Percentiles rank a stretch among this genome's conserved stretches.
Evolutionary conservation across 2,888 invertebrate genomes (phyloP).

Genomic region (Pandemis corylana): DNA sequence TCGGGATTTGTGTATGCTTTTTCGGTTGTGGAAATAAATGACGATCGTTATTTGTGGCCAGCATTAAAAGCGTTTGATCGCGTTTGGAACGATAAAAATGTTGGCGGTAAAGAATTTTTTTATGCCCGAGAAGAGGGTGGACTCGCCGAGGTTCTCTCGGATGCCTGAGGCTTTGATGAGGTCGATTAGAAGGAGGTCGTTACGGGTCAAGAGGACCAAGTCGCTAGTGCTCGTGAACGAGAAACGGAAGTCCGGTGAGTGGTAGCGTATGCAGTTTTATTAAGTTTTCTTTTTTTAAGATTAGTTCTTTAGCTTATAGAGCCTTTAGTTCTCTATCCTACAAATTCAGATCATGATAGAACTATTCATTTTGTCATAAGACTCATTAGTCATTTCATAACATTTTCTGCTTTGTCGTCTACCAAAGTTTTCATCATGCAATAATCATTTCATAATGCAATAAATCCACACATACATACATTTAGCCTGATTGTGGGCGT

Average conservation of each 20-base stretch:
- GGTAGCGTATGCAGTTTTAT: slow-evolving; percentile 70
- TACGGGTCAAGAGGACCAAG: slow-evolving; percentile 90
- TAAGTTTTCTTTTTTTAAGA: slow-evolving; percentile 41
- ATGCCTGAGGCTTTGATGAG: slow-evolving; percentile 91
- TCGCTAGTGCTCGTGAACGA: slow-evolving; percentile 89
- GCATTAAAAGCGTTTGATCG: neutral
- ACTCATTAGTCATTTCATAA: too few species aligned
- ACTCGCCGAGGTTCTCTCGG: slow-evolving; percentile 85
- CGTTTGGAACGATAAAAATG: slow-evolving; percentile 72
- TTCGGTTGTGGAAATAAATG: neutral
- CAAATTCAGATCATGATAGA: too few species aligned
- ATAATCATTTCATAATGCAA: too few species aligned
- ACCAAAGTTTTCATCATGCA: too few species aligned
- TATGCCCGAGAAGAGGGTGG: slow-evolving; percentile 86
- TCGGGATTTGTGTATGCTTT: neutral
- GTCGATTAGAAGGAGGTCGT: slow-evolving; percentile 88
- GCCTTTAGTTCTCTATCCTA: too few species aligned
- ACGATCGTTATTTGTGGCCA: neutral
- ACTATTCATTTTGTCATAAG: too few species aligned
- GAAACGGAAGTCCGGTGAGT: slow-evolving; percentile 92
- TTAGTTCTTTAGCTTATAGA: neutral
- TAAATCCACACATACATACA: too few species aligned
- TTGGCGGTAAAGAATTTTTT: slow-evolving; percentile 91
- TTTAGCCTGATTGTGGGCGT: too few species aligned
- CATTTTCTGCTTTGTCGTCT: too few species aligned